phyloP scores from a whole-genome alignment of 1,140 invertebrate genomes.

The Aethina tumida region DNA sequence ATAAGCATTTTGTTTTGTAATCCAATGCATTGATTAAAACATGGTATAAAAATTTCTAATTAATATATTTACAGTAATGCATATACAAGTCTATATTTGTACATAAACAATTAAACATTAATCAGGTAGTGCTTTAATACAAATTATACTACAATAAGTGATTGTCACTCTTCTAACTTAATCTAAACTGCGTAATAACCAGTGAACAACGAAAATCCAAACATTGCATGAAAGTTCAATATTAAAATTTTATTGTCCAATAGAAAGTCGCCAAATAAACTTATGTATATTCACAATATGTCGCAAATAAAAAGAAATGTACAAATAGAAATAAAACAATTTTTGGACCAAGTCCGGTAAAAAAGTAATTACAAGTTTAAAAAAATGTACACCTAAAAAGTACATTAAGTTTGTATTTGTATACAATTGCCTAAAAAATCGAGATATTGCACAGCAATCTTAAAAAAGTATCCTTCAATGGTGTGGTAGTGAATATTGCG shows the following conservation, averaged over 20 bases:
- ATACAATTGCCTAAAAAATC: constrained; percentile 10
- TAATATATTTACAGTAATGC: constrained; percentile 17
- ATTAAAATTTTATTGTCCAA: constrained; percentile 15
- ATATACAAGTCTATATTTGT: constrained; percentile 18
- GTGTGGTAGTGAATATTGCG: background rate
- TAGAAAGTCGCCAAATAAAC: constrained; percentile 8
- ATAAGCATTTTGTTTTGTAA: too few species aligned
- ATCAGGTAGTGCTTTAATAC: constrained; percentile 20
- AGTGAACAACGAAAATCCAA: constrained; percentile 5
- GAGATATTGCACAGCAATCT: constrained; percentile 18
- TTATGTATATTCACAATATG: constrained; percentile 11
- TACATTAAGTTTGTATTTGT: constrained; percentile 8
- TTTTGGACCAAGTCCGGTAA: constrained; percentile 10
- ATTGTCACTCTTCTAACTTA: constrained; percentile 17
- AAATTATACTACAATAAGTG: constrained; percentile 19
- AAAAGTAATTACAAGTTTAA: constrained; percentile 12
- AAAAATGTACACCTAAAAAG: constrained; percentile 11
- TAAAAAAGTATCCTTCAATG: constrained; percentile 4
- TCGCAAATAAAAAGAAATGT: constrained; percentile 13
- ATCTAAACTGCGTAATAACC: constrained; percentile 9
- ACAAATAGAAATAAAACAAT: constrained; percentile 13
- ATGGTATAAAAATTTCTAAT: too few species aligned
- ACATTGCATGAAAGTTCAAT: constrained; percentile 16
- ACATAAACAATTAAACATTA: constrained; percentile 19
- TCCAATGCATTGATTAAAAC: too few species aligned